Evolutionary conservation across 2,797 vertebrate genomes (phyloP).

Genomic region (Kryptopterus vitreolus): DNA sequence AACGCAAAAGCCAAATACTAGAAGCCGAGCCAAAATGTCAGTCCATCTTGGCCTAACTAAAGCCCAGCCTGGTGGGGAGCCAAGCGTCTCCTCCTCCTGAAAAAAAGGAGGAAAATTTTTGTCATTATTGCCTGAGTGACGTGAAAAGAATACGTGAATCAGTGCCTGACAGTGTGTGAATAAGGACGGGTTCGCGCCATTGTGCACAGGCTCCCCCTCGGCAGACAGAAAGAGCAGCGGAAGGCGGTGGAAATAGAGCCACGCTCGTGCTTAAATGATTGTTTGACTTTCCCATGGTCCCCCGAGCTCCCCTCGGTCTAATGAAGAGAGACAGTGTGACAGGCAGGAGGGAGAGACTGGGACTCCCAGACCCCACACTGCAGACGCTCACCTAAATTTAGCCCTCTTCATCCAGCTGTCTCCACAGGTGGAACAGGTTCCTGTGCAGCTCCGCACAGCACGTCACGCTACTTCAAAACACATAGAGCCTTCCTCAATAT

Average conservation of each 20-base stretch:
- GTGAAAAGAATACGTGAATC: conserved; percentile 55
- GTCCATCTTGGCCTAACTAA: conserved; percentile 33
- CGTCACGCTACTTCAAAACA: conserved; percentile 28
- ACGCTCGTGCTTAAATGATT: conserved; percentile 54
- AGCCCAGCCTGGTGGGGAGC: conserved; percentile 41
- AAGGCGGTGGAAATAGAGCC: conserved; percentile 45
- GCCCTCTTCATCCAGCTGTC: conserved; percentile 49
- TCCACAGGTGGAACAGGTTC: conserved; percentile 48
- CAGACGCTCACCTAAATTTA: conserved; percentile 53
- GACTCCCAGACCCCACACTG: conserved; percentile 37
- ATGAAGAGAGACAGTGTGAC: conserved; percentile 59
- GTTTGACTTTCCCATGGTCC: conserved; percentile 59
- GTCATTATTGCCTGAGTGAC: conserved; percentile 53
- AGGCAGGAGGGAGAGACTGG: conserved; percentile 43
- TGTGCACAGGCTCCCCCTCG: conserved; percentile 44
- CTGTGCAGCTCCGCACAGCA: conserved; percentile 22
- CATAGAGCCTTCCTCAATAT: conserved; percentile 1
- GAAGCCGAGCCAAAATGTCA: conserved; percentile 46
- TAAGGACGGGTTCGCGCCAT: conserved; percentile 43
- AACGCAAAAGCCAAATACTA: conserved; percentile 48
- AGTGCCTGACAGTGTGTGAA: conserved; percentile 53
- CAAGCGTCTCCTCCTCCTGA: conserved; percentile 28
- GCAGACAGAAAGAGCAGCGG: conserved; percentile 32
- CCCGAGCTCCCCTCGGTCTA: conserved; percentile 46
- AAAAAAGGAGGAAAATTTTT: conserved; percentile 52